Evolutionary conservation across 1,140 invertebrate species (phyloP).

Genomic region (Anoplophora glabripennis): DNA sequence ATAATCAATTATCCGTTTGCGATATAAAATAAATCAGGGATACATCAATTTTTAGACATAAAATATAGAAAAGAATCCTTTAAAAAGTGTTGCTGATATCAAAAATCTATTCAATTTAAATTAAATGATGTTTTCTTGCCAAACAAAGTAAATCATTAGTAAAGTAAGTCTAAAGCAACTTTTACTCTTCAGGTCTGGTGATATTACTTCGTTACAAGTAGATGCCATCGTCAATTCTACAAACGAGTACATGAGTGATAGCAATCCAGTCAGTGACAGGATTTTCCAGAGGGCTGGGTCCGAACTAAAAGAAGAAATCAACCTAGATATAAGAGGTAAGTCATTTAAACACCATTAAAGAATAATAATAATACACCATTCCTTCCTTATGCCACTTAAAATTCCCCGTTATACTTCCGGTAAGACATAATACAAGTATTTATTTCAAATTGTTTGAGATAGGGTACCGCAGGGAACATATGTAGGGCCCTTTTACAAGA

Average conservation of each 20-base stretch:
- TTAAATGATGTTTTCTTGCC: no score
- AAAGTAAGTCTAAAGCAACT: not conserved
- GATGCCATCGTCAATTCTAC: slow-evolving; percentile 88
- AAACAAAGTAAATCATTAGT: no score
- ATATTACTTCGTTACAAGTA: slow-evolving; percentile 77
- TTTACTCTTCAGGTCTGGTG: slow-evolving; percentile 70
- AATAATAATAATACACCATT: not conserved
- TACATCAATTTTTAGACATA: not conserved
- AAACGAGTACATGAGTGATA: slow-evolving; percentile 82
- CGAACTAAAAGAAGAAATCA: slow-evolving; percentile 78
- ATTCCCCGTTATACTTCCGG: not conserved
- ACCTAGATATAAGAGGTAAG: slow-evolving; percentile 74
- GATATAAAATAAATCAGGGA: no score
- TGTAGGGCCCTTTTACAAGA: no score
- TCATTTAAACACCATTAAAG: not conserved
- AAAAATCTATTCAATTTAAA: not conserved
- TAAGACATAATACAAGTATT: no score
- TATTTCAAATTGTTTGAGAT: no score
- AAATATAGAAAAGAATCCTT: not conserved
- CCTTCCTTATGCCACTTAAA: no score
- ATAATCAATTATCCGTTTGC: no score
- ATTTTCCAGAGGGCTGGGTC: slow-evolving; percentile 76
- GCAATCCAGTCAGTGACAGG: slow-evolving; percentile 73
- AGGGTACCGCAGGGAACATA: no score
- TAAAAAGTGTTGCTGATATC: not conserved